These are phyloP conservation scores for Nothoprocta perdicaria DNA, from an alignment of 2,113 vertebrate genomes.

Conservation along the genomic window DNA sequence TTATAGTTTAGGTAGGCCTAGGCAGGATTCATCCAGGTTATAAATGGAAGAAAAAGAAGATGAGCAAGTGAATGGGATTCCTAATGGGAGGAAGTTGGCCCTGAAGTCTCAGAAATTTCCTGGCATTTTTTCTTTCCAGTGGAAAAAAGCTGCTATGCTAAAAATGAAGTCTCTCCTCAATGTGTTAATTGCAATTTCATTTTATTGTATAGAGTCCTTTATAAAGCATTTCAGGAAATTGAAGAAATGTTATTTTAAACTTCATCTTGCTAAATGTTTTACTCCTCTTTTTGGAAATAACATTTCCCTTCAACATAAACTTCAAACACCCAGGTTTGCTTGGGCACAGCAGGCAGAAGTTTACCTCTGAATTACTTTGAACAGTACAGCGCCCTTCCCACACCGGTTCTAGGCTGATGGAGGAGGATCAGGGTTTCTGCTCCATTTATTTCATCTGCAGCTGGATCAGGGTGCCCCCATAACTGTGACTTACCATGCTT, in stretches of 20 bases:
- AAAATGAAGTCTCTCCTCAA: neutral
- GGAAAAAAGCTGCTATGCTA: neutral
- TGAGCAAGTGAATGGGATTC: neutral
- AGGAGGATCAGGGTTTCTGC: neutral
- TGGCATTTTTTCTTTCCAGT: neutral
- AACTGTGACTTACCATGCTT: neutral
- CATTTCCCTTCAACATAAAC: neutral
- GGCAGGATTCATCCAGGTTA: neutral
- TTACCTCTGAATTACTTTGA: neutral
- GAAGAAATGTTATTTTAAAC: neutral
- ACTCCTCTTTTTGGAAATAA: neutral
- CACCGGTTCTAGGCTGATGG: neutral
- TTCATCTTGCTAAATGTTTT: neutral
- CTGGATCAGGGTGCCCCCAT: fast-evolving
- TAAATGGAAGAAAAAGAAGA: neutral
- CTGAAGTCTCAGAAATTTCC: neutral
- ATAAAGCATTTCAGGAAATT: neutral
- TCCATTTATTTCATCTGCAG: neutral
- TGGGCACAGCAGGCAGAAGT: neutral
- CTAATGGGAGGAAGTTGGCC: neutral
- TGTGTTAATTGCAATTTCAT: neutral
- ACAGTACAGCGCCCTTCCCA: too few species aligned
- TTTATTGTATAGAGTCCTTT: neutral
- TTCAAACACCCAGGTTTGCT: neutral
- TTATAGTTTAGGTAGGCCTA: neutral